Evolutionary conservation across 2,888 invertebrate genomes (phyloP).

Genomic region (Lithosia quadra): DNA sequence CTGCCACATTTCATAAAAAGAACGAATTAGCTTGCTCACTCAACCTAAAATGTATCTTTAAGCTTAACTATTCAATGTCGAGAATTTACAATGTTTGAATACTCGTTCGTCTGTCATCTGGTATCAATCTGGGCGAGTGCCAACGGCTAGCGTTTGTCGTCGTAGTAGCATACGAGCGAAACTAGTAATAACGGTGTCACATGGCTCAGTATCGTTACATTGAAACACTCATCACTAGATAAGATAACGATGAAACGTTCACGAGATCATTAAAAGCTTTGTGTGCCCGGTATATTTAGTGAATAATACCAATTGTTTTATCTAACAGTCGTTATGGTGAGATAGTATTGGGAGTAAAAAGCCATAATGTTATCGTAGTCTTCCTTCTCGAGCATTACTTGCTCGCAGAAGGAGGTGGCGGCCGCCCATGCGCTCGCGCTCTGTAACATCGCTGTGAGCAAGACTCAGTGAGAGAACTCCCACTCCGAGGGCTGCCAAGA

Average conservation of each 20-base stretch:
- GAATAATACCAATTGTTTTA: no score
- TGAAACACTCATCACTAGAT: conserved; percentile 36
- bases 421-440: no score
- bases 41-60: conserved; percentile 24
- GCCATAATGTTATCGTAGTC: no score
- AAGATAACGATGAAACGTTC: conserved; percentile 28
- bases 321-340: no score
- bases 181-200: conserved; percentile 61
- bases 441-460: no score
- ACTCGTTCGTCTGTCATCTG: conserved; percentile 64
- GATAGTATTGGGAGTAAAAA: no score
- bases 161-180: conserved; percentile 58
- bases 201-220: conserved; percentile 33
- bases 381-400: no score
- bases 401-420: no score
- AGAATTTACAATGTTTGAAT: conserved; percentile 65
- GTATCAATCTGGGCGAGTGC: conserved; percentile 67
- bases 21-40: conserved; percentile 5
- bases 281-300: neutral
- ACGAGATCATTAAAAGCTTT: neutral
- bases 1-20: neutral
- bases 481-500: no score
- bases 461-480: no score
- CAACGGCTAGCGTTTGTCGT: conserved; percentile 59
- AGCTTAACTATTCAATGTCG: conserved; percentile 51